Evolutionary conservation across 2,797 vertebrate species (phyloP).

Genomic region (Carcharodon carcharias): DNA sequence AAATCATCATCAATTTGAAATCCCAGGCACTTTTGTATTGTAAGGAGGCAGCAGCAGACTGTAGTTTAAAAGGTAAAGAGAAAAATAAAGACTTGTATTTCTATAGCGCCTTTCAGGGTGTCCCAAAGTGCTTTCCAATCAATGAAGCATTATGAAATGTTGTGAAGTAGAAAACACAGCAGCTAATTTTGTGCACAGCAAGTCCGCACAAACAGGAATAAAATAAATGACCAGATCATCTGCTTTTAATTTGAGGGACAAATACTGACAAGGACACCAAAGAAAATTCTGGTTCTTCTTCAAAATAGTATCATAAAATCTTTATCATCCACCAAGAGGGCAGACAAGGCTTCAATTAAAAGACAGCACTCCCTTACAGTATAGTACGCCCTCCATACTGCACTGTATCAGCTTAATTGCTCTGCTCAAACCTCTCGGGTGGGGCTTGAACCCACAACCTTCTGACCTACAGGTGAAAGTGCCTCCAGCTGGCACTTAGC

Average conservation of each 20-base stretch:
- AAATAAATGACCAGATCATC: background rate
- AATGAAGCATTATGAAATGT: background rate
- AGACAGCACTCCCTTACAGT: background rate
- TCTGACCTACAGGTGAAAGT: background rate
- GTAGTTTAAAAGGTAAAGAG: too few species aligned
- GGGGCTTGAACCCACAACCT: background rate
- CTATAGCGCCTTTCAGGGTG: too few species aligned
- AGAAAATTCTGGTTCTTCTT: background rate
- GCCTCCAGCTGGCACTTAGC: background rate
- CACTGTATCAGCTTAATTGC: background rate
- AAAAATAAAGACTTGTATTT: too few species aligned
- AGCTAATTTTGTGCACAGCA: background rate
- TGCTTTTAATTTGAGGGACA: too few species aligned
- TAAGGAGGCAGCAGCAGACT: too few species aligned
- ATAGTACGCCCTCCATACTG: background rate
- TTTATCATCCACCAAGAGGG: background rate
- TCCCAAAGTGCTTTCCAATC: background rate
- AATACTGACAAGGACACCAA: background rate
- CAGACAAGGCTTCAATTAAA: background rate
- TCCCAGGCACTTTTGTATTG: too few species aligned
- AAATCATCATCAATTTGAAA: background rate
- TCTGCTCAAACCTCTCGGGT: background rate
- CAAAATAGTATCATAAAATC: background rate
- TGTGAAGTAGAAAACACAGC: background rate
- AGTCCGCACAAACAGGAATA: background rate